phyloP scores from a whole-genome alignment of 1,140 invertebrate species.

The Anthonomus grandis region DNA sequence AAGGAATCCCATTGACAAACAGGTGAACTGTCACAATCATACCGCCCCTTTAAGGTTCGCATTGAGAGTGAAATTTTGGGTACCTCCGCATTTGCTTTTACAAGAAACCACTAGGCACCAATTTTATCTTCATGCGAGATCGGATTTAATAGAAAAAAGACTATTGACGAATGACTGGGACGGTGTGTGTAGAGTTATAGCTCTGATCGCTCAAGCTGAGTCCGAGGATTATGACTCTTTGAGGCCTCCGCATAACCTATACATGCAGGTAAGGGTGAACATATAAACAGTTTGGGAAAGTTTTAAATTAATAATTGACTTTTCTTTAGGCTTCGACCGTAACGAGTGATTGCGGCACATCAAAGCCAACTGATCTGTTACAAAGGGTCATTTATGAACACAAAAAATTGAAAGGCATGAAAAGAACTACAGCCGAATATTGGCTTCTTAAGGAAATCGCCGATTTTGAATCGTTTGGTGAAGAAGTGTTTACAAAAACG shows the following conservation, averaged over 20 bases:
- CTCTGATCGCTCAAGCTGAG: constrained; percentile 72
- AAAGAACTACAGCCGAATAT: constrained; percentile 67
- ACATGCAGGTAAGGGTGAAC: constrained; percentile 59
- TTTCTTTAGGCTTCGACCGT: constrained; percentile 30
- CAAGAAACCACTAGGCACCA: constrained; percentile 79
- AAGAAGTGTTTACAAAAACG: constrained; percentile 75
- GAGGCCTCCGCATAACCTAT: constrained; percentile 57
- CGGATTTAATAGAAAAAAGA: constrained; percentile 69
- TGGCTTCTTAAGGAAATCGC: constrained; percentile 77
- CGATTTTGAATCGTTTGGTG: constrained; percentile 73
- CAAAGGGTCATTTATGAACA: constrained; percentile 63
- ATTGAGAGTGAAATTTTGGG: constrained; percentile 82
- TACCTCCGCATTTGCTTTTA: constrained; percentile 79
- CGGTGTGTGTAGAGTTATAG: constrained; percentile 68
- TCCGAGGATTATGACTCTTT: constrained; percentile 63
- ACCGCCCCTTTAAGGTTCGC: constrained; percentile 56
- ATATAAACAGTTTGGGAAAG: background rate
- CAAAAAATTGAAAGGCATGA: constrained; percentile 58
- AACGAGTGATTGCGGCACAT: constrained; percentile 47
- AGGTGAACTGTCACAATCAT: constrained; percentile 59
- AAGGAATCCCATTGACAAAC: constrained; percentile 74
- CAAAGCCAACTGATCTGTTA: constrained; percentile 61
- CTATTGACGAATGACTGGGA: constrained; percentile 65
- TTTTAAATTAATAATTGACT: background rate
- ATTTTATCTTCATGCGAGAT: constrained; percentile 77